phyloP scores from a whole-genome alignment of 1,140 invertebrate genomes.

The Drosophila aff. region DNA sequence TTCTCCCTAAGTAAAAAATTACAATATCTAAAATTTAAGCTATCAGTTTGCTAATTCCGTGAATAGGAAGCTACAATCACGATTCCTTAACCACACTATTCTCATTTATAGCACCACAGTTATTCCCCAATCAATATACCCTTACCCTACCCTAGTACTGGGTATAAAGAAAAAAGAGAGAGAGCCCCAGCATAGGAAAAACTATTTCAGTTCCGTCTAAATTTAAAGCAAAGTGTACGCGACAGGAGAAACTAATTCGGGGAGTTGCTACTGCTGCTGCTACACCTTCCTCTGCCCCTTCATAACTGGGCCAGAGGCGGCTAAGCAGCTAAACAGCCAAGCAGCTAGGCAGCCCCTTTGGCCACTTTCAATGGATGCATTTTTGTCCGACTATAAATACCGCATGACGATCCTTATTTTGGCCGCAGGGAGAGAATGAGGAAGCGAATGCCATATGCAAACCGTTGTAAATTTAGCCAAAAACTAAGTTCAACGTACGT shows the following conservation, averaged over 20 bases:
- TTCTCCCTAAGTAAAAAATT: neutral
- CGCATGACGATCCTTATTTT: constrained; percentile 49
- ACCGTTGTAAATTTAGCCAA: constrained; percentile 75
- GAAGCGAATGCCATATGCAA: constrained; percentile 71
- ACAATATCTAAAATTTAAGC: neutral
- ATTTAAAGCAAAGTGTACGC: constrained; percentile 34
- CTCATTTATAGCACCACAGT: too few relatives aligned
- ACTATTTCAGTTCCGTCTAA: constrained; percentile 51
- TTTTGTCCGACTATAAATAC: constrained; percentile 54
- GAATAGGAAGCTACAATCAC: neutral
- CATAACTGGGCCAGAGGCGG: constrained; percentile 68
- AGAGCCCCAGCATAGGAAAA: constrained; percentile 9
- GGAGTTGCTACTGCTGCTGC: constrained; percentile 10
- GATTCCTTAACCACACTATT: neutral
- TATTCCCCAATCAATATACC: neutral
- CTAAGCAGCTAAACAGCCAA: neutral
- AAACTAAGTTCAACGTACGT: constrained; percentile 78
- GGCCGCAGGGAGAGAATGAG: constrained; percentile 57
- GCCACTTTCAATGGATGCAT: constrained; percentile 50
- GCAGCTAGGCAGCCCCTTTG: constrained; percentile 11
- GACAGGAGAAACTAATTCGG: constrained; percentile 24
- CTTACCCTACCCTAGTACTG: neutral
- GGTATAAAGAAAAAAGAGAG: neutral
- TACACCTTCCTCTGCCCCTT: constrained; percentile 5
- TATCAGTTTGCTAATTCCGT: neutral